These are phyloP conservation scores for Leiothrix lutea DNA, from an alignment of 2,113 vertebrate species.

Conservation along the genomic window DNA sequence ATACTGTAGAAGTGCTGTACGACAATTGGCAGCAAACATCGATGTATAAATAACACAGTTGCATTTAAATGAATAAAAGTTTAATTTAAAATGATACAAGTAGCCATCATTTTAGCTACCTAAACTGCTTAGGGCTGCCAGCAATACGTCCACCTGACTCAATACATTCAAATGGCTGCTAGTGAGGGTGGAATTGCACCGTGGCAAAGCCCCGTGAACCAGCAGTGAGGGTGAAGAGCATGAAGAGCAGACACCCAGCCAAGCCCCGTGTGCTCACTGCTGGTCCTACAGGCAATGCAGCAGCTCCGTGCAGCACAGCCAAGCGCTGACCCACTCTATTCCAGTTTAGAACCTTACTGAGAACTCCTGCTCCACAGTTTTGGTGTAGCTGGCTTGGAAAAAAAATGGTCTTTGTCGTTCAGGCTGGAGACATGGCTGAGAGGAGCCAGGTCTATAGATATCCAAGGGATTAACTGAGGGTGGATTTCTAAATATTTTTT, in stretches of 20 bases:
- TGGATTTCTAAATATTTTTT: not conserved
- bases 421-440: not conserved
- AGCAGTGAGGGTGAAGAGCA: not conserved
- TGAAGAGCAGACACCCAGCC: not conserved
- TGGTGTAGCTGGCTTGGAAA: not conserved
- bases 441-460: not conserved
- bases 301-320: accelerated
- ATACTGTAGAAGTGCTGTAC: not conserved
- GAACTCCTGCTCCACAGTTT: not conserved
- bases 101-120: not conserved
- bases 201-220: not conserved
- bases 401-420: not conserved
- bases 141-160: not conserved
- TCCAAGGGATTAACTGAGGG: not conserved
- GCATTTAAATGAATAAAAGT: not conserved
- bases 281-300: not conserved
- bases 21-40: not conserved
- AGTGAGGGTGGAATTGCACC: not conserved
- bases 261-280: accelerated
- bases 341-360: not conserved
- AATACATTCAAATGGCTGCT: accelerated
- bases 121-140: not conserved
- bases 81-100: not conserved
- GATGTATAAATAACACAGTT: not conserved
- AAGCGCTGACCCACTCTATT: accelerated